These are phyloP conservation scores for Drosophila suzukii DNA, from an alignment of 1,140 invertebrate species.

Conservation along the genomic window DNA sequence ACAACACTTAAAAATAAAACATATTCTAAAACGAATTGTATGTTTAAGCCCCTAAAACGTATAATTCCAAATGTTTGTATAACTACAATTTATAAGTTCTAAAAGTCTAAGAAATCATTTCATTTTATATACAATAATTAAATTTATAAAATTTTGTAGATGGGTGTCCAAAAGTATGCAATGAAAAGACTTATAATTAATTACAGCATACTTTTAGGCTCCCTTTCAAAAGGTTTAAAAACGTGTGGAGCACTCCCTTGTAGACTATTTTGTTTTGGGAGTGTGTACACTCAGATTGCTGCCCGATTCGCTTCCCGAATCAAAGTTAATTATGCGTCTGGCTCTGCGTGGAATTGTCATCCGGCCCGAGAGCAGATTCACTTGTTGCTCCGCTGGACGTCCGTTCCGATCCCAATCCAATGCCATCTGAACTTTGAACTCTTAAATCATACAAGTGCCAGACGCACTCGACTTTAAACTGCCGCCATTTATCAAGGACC, in stretches of 20 bases:
- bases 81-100: too few relatives aligned
- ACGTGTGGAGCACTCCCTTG: too few relatives aligned
- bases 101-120: too few relatives aligned
- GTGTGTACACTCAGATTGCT: neutral
- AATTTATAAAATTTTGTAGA: too few relatives aligned
- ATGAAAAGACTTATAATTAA: too few relatives aligned
- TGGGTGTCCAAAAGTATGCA: too few relatives aligned
- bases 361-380: conserved; percentile 4
- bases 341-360: conserved; percentile 44
- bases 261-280: neutral
- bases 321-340: conserved; percentile 69
- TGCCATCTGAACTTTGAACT: conserved; percentile 61
- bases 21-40: neutral
- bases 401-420: neutral
- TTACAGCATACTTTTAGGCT: too few relatives aligned
- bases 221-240: too few relatives aligned
- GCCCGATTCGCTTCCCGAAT: conserved; percentile 13
- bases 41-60: too few relatives aligned
- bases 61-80: too few relatives aligned
- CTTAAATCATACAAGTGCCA: conserved; percentile 68
- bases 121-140: too few relatives aligned
- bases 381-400: conserved; percentile 45
- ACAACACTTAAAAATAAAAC: conserved; percentile 5
- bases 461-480: conserved; percentile 52
- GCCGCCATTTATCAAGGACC: conserved; percentile 67